Conservation (phyloP, 2,888 invertebrate genomes). For the Chymomyza caudatula region DNA sequence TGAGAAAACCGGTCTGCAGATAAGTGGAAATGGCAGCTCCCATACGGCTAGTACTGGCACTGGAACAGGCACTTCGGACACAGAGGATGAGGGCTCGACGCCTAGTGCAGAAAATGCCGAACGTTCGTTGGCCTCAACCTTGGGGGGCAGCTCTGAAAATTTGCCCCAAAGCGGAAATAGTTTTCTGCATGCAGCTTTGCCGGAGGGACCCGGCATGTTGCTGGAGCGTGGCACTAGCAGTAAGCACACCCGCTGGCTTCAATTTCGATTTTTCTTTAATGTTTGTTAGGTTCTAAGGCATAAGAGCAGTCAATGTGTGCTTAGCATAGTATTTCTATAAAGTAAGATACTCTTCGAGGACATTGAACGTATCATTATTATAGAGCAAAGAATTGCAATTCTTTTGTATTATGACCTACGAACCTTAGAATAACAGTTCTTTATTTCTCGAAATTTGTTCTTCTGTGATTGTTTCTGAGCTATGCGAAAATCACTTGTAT, state of each 20-base stretch:
- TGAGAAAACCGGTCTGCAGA: slow-evolving; percentile 79
- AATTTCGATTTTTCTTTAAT: not conserved
- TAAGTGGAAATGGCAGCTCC: slow-evolving; percentile 78
- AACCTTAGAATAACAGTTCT: too few species aligned
- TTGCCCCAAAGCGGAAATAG: slow-evolving; percentile 75
- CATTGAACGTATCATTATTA: too few species aligned
- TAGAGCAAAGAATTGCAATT: too few species aligned
- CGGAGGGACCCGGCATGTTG: slow-evolving; percentile 76
- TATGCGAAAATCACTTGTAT: too few species aligned
- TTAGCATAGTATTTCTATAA: too few species aligned
- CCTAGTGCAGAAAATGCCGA: slow-evolving; percentile 91
- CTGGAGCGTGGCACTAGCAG: slow-evolving; percentile 76
- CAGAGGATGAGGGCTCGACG: slow-evolving; percentile 87
- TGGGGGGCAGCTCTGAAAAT: slow-evolving; percentile 87
- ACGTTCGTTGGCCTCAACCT: slow-evolving; percentile 81
- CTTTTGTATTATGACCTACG: too few species aligned
- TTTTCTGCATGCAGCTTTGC: slow-evolving; percentile 77
- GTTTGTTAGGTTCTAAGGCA: not conserved
- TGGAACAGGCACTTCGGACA: slow-evolving; percentile 85
- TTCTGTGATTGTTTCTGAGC: too few species aligned
- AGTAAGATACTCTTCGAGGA: too few species aligned
- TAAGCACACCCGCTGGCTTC: slow-evolving; percentile 42
- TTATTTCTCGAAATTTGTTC: too few species aligned
- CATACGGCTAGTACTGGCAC: slow-evolving; percentile 79
- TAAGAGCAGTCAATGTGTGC: too few species aligned